A percentile compares a stretch with the other conserved stretches of the same genome.
Conservation (phyloP, 2,797 vertebrate genomes). For the Coreius guichenoti region DNA sequence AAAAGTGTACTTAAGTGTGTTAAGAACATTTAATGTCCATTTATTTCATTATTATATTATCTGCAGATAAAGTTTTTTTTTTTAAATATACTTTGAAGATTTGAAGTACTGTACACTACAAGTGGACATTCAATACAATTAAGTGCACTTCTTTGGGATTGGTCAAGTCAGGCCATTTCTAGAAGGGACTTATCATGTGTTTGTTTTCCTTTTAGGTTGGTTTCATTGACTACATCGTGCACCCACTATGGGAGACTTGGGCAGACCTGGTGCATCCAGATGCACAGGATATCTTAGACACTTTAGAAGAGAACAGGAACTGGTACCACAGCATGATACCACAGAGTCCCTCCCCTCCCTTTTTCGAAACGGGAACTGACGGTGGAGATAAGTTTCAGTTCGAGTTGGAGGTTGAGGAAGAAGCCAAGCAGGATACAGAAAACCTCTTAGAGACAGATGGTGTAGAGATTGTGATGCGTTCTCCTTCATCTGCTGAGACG, state of each 20-base stretch:
- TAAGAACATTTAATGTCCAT: background rate
- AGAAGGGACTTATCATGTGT: background rate
- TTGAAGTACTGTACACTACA: background rate
- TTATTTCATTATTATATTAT: background rate
- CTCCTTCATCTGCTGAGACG: slow-evolving; percentile 56
- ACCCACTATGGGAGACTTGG: slow-evolving; percentile 99
- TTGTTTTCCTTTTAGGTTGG: slow-evolving; percentile 81
- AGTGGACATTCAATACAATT: background rate
- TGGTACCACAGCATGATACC: slow-evolving; percentile 99
- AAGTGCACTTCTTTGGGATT: background rate
- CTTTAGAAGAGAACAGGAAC: slow-evolving; percentile 97
- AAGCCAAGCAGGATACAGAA: slow-evolving; percentile 75
- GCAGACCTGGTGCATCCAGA: slow-evolving; percentile 97
- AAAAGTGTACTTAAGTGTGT: background rate
- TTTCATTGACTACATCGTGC: slow-evolving; percentile 98
- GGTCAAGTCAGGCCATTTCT: background rate
- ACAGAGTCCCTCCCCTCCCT: slow-evolving; percentile 94
- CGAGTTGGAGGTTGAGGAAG: slow-evolving; percentile 82
- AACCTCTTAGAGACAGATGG: slow-evolving; percentile 63
- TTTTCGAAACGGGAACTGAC: slow-evolving; percentile 86
- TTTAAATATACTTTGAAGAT: background rate
- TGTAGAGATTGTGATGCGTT: slow-evolving; percentile 25
- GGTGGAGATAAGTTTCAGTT: slow-evolving; percentile 93
- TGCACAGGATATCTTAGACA: slow-evolving; percentile 97
- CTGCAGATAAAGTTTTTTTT: background rate